Percentiles rank a stretch among this genome's conserved stretches.
Conservation (phyloP, 2,113 vertebrate species). For the Lamprotornis superbus region DNA sequence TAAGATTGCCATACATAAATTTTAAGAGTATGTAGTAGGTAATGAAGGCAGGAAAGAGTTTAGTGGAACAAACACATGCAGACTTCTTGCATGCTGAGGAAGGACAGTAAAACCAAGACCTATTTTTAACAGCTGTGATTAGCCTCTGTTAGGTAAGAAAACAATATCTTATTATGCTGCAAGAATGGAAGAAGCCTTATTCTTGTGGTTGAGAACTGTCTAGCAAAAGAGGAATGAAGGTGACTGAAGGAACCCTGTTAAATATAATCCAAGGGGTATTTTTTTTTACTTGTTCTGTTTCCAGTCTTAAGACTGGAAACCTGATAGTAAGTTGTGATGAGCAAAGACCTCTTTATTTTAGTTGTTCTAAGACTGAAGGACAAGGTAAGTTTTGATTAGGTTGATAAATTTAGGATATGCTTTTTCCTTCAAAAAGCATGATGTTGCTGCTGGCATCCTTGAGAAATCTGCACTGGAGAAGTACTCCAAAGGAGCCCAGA, state of each 20-base stretch:
- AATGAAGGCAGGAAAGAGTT: background rate
- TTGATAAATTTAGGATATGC: background rate
- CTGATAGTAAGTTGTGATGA: background rate
- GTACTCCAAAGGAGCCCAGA: background rate
- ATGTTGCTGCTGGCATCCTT: background rate
- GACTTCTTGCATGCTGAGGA: background rate
- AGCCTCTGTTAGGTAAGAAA: background rate
- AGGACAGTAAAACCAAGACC: background rate
- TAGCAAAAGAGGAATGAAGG: background rate
- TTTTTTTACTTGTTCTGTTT: background rate
- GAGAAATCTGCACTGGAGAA: background rate
- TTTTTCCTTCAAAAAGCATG: background rate
- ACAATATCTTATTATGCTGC: background rate
- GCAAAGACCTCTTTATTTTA: background rate
- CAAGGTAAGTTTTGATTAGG: background rate
- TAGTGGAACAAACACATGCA: background rate
- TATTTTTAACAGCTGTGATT: background rate
- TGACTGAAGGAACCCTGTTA: background rate
- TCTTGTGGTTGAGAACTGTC: background rate
- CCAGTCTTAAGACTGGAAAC: background rate
- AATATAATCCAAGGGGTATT: background rate
- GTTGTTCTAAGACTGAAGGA: background rate
- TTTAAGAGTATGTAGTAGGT: background rate
- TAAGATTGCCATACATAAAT: background rate
- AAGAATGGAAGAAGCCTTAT: background rate